Evolutionary conservation across 2,888 invertebrate genomes (phyloP).

Genomic region (Stenolophus ochropezus): DNA sequence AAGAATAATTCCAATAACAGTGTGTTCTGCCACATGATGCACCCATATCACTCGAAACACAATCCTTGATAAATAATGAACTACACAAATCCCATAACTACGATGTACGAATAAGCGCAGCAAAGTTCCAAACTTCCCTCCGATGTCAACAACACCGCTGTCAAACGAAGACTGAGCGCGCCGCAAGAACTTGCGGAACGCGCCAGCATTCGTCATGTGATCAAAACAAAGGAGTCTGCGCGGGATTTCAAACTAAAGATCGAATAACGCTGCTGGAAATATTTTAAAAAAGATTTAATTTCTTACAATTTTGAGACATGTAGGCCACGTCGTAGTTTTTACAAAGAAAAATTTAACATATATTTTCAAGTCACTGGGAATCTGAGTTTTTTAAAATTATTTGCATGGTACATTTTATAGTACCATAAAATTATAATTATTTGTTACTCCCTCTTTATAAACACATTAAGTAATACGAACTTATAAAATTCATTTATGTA

Average conservation of each 20-base stretch:
- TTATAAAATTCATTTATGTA: background rate
- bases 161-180: constrained; percentile 39
- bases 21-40: constrained; percentile 51
- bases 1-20: constrained; percentile 52
- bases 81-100: constrained; percentile 7
- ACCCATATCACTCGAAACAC: constrained; percentile 53
- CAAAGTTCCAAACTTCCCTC: background rate
- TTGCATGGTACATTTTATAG: background rate
- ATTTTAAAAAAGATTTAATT: constrained; percentile 48
- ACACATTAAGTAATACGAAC: background rate
- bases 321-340: constrained; percentile 48
- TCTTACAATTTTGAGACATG: constrained; percentile 55
- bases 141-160: constrained; percentile 7
- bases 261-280: background rate
- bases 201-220: constrained; percentile 32
- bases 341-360: constrained; percentile 45
- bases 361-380: constrained; percentile 46
- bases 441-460: constrained; percentile 27
- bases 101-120: background rate
- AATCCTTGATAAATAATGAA: constrained; percentile 12
- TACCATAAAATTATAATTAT: constrained; percentile 3
- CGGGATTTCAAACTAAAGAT: background rate
- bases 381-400: constrained; percentile 16
- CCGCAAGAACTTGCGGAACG: constrained; percentile 18
- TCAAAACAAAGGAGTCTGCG: constrained; percentile 12